Conservation (phyloP, 1,140 invertebrate species). For the Scylla paramamosain region DNA sequence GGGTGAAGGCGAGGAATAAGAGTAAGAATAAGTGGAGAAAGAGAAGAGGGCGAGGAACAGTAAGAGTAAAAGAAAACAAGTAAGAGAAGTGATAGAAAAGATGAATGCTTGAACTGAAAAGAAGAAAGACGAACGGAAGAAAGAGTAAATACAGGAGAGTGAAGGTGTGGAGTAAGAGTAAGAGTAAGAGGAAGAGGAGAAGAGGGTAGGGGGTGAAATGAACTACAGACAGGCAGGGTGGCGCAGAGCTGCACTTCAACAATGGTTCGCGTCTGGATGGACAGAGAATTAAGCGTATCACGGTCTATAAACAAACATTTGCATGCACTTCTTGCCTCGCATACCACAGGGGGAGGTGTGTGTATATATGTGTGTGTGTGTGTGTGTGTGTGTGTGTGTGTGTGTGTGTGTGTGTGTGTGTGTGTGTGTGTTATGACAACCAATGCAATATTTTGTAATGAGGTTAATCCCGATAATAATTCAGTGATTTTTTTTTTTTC, state of each 20-base stretch:
- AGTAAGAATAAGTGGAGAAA: neutral
- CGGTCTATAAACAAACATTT: slow-evolving; percentile 35
- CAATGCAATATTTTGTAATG: neutral
- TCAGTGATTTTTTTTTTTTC: too few relatives aligned
- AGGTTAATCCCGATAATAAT: neutral
- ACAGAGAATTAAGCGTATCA: slow-evolving; percentile 27
- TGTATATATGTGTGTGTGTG: neutral
- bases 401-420: slow-evolving; percentile 47
- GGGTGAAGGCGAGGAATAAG: too few relatives aligned
- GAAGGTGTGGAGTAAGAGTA: too few relatives aligned
- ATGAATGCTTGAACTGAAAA: neutral
- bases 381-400: slow-evolving; percentile 20
- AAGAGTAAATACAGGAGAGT: too few relatives aligned
- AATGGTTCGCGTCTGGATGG: neutral
- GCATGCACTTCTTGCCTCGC: neutral
- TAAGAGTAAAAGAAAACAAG: neutral
- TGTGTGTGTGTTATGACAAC: slow-evolving; percentile 22
- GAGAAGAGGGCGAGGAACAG: neutral
- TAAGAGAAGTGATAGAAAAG: neutral
- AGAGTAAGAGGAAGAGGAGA: too few relatives aligned
- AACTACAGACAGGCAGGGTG: too few relatives aligned
- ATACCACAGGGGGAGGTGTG: neutral
- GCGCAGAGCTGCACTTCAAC: neutral
- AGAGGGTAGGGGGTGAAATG: too few relatives aligned
- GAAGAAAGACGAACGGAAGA: too few relatives aligned